Percentiles rank a stretch among this genome's conserved stretches.
These are phyloP conservation scores for Urophycis tenuis DNA, from an alignment of 2,797 vertebrate species.

Conservation along the genomic window DNA sequence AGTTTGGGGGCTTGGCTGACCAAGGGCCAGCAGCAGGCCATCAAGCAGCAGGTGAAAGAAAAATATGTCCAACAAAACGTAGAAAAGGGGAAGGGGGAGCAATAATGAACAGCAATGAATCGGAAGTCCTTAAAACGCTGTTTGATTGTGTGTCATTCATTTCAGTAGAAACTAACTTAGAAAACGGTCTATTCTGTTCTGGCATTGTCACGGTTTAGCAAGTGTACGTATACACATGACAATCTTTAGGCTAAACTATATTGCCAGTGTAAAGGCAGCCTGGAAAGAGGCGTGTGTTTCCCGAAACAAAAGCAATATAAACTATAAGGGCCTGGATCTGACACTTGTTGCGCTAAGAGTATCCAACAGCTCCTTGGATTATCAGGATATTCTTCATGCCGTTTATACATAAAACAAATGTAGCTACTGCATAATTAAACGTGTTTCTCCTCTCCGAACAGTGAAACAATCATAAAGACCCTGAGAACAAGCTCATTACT, in stretches of 20 bases:
- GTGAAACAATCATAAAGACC: background rate
- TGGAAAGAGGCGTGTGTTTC: background rate
- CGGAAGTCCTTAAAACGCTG: background rate
- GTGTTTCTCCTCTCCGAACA: background rate
- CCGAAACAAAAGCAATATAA: background rate
- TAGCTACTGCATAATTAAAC: background rate
- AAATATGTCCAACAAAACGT: background rate
- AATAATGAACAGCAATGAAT: background rate
- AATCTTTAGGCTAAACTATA: background rate
- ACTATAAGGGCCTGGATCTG: background rate
- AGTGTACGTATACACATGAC: background rate
- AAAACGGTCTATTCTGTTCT: background rate
- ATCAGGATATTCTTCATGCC: background rate
- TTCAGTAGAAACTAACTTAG: background rate
- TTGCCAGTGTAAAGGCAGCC: background rate
- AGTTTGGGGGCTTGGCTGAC: conserved; percentile 14
- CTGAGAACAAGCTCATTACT: background rate
- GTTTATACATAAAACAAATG: background rate
- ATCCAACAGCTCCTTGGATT: background rate
- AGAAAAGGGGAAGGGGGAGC: too few species aligned
- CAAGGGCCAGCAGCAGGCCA: background rate
- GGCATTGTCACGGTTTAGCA: background rate
- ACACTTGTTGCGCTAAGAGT: background rate
- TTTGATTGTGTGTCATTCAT: too few species aligned
- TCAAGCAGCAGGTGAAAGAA: background rate